These are phyloP conservation scores for Momotus momota DNA, from an alignment of 2,797 vertebrate genomes.

Conservation along the genomic window DNA sequence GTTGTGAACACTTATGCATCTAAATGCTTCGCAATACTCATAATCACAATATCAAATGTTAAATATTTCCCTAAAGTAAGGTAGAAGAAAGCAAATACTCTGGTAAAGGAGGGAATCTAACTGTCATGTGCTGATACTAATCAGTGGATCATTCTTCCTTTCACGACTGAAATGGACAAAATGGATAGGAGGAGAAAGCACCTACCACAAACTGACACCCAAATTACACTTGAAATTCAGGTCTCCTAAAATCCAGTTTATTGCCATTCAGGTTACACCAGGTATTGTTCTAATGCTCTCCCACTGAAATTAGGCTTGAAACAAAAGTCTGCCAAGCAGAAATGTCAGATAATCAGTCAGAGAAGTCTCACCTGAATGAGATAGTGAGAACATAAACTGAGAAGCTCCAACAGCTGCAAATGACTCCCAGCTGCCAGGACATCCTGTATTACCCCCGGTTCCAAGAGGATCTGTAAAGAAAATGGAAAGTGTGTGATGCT, in stretches of 20 bases:
- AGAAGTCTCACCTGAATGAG: slow-evolving; percentile 86
- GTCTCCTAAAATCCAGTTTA: not conserved
- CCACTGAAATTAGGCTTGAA: not conserved
- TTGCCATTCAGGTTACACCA: not conserved
- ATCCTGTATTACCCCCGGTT: slow-evolving; percentile 94
- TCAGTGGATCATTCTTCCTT: not conserved
- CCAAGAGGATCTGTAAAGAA: slow-evolving; percentile 89
- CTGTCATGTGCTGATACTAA: not conserved
- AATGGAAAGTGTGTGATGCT: not conserved
- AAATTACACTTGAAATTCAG: not conserved
- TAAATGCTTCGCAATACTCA: not conserved
- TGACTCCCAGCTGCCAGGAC: slow-evolving; percentile 96
- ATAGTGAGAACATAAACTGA: slow-evolving; percentile 96
- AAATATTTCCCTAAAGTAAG: too few species aligned
- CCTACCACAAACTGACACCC: not conserved
- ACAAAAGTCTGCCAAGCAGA: not conserved
- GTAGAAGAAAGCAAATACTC: not conserved
- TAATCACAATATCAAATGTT: too few species aligned
- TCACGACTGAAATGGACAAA: not conserved
- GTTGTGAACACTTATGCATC: not conserved
- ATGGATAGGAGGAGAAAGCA: not conserved
- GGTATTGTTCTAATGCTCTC: not conserved
- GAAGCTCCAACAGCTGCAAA: slow-evolving; percentile 94
- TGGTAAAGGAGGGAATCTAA: not conserved
- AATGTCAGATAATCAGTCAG: not conserved